phyloP scores from a whole-genome alignment of 2,888 invertebrate genomes.

The Macroteleia sp. region DNA sequence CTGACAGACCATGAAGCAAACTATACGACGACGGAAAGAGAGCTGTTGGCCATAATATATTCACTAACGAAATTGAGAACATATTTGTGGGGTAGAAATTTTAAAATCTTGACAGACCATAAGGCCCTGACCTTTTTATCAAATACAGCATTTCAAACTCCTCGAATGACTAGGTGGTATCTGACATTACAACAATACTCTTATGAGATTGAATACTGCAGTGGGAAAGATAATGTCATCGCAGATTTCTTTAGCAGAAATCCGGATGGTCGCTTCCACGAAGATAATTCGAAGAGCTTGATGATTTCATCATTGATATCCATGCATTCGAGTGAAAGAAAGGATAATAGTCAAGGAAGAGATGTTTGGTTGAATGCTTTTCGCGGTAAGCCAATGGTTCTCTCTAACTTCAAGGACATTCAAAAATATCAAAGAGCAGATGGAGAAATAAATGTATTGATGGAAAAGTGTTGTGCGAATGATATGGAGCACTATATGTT shows the following conservation, averaged over 20 bases:
- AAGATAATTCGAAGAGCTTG: too few relatives aligned
- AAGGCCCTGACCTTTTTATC: conserved; percentile 30
- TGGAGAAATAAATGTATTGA: not conserved
- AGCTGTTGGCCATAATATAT: conserved; percentile 29
- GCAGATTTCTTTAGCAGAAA: conserved; percentile 24
- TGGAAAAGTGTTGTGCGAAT: too few relatives aligned
- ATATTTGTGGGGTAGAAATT: conserved; percentile 14
- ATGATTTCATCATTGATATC: too few relatives aligned
- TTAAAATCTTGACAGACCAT: conserved; percentile 26
- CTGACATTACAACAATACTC: conserved; percentile 26
- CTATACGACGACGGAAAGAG: conserved; percentile 25
- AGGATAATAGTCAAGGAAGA: not conserved
- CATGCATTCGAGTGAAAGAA: not conserved
- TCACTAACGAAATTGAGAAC: conserved; percentile 10
- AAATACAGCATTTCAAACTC: conserved; percentile 16
- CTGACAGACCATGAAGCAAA: conserved; percentile 1
- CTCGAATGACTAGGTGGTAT: conserved; percentile 23
- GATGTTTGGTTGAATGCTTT: too few relatives aligned
- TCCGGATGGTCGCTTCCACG: conserved; percentile 10
- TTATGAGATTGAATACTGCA: conserved; percentile 19
- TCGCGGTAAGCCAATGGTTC: too few relatives aligned
- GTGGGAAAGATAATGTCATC: conserved; percentile 19
- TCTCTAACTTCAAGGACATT: too few relatives aligned
- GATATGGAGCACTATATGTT: too few relatives aligned
- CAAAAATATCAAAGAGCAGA: too few relatives aligned